A percentile compares a stretch with the other conserved stretches of the same genome.
phyloP scores from a whole-genome alignment of 1,140 invertebrate genomes.

The Homarus americanus region DNA sequence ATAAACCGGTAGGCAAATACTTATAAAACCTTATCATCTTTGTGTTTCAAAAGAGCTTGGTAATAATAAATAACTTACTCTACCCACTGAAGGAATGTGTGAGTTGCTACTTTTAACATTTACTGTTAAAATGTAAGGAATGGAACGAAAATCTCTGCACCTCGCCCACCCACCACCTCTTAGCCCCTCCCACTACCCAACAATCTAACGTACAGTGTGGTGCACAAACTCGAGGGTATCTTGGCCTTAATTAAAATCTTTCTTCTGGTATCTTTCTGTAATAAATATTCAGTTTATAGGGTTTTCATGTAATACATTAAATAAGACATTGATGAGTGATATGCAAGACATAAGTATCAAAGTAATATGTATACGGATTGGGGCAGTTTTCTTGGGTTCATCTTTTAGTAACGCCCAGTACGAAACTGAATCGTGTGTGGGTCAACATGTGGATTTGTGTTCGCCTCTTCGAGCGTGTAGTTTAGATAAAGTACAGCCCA shows the following conservation, averaged over 20 bases:
- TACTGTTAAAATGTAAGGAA: not conserved
- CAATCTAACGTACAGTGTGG: conserved; percentile 13
- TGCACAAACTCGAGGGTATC: not conserved
- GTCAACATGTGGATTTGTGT: conserved; percentile 30
- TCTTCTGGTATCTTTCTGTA: not conserved
- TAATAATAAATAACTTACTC: too few relatives aligned
- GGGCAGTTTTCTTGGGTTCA: not conserved
- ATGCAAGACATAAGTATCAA: too few relatives aligned
- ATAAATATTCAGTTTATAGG: not conserved
- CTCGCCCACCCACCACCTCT: conserved; percentile 11
- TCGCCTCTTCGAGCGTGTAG: not conserved
- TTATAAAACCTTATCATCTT: too few relatives aligned
- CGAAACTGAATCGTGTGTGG: conserved; percentile 24
- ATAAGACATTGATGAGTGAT: too few relatives aligned
- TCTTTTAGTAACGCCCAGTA: conserved; percentile 28
- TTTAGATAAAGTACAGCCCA: conserved; percentile 6
- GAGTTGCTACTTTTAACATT: not conserved
- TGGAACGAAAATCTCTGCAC: not conserved
- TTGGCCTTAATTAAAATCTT: not conserved
- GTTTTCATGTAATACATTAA: not conserved
- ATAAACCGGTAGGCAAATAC: too few relatives aligned
- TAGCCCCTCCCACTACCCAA: conserved; percentile 25
- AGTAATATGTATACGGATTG: too few relatives aligned
- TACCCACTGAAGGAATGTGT: too few relatives aligned
- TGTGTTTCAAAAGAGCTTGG: too few relatives aligned